Evolutionary conservation across 1,140 invertebrate species (phyloP), one percentile per base, ranked within the genome.

Genomic region (Philotrypesis tridentata): DNA sequence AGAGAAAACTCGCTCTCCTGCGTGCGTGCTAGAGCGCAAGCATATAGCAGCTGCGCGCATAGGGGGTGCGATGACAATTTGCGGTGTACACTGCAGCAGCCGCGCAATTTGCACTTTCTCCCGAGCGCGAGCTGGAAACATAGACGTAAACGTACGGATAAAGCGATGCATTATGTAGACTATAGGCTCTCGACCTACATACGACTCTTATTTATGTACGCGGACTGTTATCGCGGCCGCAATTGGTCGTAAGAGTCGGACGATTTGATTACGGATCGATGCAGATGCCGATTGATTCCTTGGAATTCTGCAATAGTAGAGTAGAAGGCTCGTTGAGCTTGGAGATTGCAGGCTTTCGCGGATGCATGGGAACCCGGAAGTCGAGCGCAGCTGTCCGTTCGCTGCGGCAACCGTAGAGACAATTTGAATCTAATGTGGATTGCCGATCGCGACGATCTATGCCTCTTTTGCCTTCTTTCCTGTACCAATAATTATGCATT

Each of bases 101-200:
- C n/a, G n/a, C n/a, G n/a, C n/a, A n/a, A n/a, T n/a, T n/a, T 67
- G 17, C 71, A 88, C 88, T 90, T 90, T 90, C 89, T 89, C 87
- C 84, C n/a, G n/a, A n/a, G n/a, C n/a, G n/a, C n/a, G n/a, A n/a
- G n/a, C n/a, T n/a, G n/a, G n/a, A n/a, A n/a, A n/a, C n/a, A n/a
- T n/a, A n/a, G n/a, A n/a, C n/a, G n/a, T n/a, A n/a, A n/a, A n/a
- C n/a, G n/a, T n/a, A n/a, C n/a, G n/a, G n/a, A n/a, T n/a, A n/a
- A n/a, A n/a, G n/a, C n/a, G n/a, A n/a, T n/a, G n/a, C n/a, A n/a
- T n/a, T n/a, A n/a, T n/a, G n/a, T n/a, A n/a, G n/a, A n/a, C n/a
- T n/a, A n/a, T n/a, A n/a, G n/a, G n/a, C n/a, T n/a, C n/a, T n/a
- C n/a, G n/a, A n/a, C n/a, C n/a, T n/a, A 27, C 61, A 65, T 27